A percentile compares a stretch with the other conserved stretches of the same genome.
These are phyloP conservation scores for Adrianichthys oophorus DNA, from an alignment of 2,797 vertebrate species.

Conservation along the genomic window DNA sequence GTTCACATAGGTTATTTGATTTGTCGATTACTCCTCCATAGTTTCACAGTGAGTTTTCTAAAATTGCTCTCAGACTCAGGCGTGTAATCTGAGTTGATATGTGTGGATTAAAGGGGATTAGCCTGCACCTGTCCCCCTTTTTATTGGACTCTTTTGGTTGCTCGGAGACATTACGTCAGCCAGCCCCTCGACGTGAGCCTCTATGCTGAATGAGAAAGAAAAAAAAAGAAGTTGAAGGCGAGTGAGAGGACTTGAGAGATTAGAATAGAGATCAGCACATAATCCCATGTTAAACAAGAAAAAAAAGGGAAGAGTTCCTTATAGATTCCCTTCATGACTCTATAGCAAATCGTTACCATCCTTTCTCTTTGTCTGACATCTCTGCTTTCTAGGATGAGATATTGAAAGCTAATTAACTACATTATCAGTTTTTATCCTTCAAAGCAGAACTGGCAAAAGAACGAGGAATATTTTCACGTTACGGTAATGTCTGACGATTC, in stretches of 20 bases:
- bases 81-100: slow-evolving; percentile 59
- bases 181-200: slow-evolving; percentile 26
- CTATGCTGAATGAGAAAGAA: slow-evolving; percentile 15
- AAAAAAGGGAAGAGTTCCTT: slow-evolving; percentile 24
- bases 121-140: slow-evolving; percentile 60
- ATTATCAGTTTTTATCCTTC: slow-evolving; percentile 20
- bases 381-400: slow-evolving; percentile 8
- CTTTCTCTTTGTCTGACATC: slow-evolving; percentile 2
- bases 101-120: slow-evolving; percentile 58
- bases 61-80: slow-evolving; percentile 15
- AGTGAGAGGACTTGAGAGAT: slow-evolving; percentile 27
- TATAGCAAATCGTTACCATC: slow-evolving; percentile 14
- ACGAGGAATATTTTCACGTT: not conserved
- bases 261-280: slow-evolving; percentile 27
- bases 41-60: slow-evolving; percentile 14
- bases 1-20: slow-evolving; percentile 3
- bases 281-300: slow-evolving; percentile 51
- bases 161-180: slow-evolving; percentile 33
- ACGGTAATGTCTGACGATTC: slow-evolving; percentile 5
- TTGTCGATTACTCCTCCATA: slow-evolving; percentile 1
- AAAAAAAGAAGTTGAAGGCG: slow-evolving; percentile 2
- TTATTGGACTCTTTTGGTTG: slow-evolving; percentile 56
- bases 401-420: slow-evolving; percentile 12
- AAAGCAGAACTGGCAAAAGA: not conserved
- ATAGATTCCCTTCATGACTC: slow-evolving; percentile 18